Percentiles rank a stretch among this genome's conserved stretches.
These are phyloP conservation scores for Varecia variegata DNA, from an alignment of 2,797 vertebrate species.

Conservation along the genomic window DNA sequence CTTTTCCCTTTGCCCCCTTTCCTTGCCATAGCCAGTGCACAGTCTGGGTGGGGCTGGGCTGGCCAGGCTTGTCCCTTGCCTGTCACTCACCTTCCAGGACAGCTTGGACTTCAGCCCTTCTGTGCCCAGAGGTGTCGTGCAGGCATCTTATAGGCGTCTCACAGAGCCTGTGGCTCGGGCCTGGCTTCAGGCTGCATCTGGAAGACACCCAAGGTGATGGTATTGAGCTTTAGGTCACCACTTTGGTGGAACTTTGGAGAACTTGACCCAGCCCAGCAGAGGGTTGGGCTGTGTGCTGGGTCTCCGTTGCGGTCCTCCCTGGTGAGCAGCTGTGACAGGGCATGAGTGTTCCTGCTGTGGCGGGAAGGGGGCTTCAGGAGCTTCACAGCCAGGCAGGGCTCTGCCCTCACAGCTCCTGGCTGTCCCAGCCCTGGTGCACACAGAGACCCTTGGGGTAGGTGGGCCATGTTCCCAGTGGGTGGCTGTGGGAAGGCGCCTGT, in stretches of 20 bases:
- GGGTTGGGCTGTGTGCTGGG: background rate
- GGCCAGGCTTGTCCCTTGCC: background rate
- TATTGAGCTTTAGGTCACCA: background rate
- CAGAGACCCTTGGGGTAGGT: background rate
- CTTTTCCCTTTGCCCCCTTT: background rate
- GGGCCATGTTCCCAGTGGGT: background rate
- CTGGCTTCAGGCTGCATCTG: background rate
- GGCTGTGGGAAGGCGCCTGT: background rate
- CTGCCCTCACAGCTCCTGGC: background rate
- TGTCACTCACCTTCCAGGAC: background rate
- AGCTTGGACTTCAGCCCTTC: background rate
- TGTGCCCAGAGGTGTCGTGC: background rate
- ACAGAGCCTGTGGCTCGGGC: slow-evolving; percentile 5
- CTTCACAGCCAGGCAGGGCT: background rate
- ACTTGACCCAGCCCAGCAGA: background rate
- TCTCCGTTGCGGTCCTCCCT: background rate
- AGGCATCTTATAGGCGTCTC: background rate
- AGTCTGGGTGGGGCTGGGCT: background rate
- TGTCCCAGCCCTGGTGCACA: too few species aligned
- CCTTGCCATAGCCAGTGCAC: background rate
- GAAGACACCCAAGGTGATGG: background rate
- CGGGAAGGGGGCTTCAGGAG: background rate
- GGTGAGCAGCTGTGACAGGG: background rate
- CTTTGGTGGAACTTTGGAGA: background rate
- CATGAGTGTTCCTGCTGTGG: background rate